Evolutionary conservation across 1,140 invertebrate genomes (phyloP), one percentile per base, ranked within the genome.

Genomic region (Drosophila ercepeae): DNA sequence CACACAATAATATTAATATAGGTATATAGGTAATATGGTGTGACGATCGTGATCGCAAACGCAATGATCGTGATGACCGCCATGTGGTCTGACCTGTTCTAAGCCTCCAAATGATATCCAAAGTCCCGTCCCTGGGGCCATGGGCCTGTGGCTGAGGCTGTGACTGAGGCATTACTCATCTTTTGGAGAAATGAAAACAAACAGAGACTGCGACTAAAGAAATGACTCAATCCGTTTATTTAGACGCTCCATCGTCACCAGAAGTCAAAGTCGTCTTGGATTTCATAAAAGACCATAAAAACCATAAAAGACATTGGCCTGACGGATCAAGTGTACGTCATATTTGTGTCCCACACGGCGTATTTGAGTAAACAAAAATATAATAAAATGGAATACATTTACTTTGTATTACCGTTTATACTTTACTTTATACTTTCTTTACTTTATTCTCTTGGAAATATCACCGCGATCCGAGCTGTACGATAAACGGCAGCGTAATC

Each of bases 61-160:
- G 44, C 14, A 4, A 45, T 45, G 18, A 53, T 60, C 25, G 44
- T 21, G 7, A 45, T 45, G 23, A 60, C 41, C 60, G 8, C 42
- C 42, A 48, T 64, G 55, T 23, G 23, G 32, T 64, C 25, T 11
- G 57, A 49, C 44, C 54, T 41, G 54, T 64, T 64, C 23, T 60
- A 60, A 32, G 6, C 29, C 41, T 18, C 41, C 19, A 9, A 55
- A 34, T 36, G 41, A 27, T 36, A 45, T 19, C 45, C 27, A 19
- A 45, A n/a, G n/a, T n/a, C n/a, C n/a, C n/a, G 27, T n/a, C 16
- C 21, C 21, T 21, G 21, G 0, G 36, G n/a, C 57, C 14, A 50
- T 41, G n/a, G 21, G 29, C 9, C 3, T 11, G 29, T 32, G 29
- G 9, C 16, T 41, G 41, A n/a, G n/a, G n/a, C n/a, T n/a, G n/a